Percentiles rank a stretch among this genome's conserved stretches.
Conservation (phyloP, 2,113 vertebrate genomes). For the Perca fluviatilis region DNA sequence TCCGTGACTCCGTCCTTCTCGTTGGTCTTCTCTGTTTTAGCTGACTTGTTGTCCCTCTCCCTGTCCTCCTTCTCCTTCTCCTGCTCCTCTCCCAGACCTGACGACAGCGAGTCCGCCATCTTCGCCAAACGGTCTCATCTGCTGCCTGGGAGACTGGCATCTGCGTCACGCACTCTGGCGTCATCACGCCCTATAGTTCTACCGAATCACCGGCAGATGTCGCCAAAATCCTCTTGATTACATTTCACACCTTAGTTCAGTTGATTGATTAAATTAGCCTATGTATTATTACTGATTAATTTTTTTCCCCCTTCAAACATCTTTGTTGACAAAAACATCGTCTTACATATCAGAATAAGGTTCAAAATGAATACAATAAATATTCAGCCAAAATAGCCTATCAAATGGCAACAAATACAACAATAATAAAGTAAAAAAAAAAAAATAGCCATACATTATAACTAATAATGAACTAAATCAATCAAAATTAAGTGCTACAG, state of each 20-base stretch:
- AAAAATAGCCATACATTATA: background rate
- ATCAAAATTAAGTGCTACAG: too few relatives aligned
- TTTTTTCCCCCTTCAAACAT: background rate
- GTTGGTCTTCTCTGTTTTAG: conserved; percentile 43
- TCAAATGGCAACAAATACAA: background rate
- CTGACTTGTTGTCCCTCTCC: conserved; percentile 56
- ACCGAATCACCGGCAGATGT: background rate
- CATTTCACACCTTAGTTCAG: background rate
- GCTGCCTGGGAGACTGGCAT: conserved; percentile 64
- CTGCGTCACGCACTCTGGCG: conserved; percentile 67
- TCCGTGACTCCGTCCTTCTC: conserved; percentile 75
- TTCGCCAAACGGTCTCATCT: conserved; percentile 77
- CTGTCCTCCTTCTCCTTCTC: conserved; percentile 82
- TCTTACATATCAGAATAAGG: background rate
- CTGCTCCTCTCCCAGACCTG: conserved; percentile 82
- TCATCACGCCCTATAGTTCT: conserved; percentile 49
- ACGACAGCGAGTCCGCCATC: conserved; percentile 87
- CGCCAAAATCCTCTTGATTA: background rate
- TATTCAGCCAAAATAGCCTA: too few relatives aligned
- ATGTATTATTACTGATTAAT: background rate
- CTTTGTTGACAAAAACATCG: background rate
- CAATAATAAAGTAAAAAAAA: too few relatives aligned
- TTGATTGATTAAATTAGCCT: background rate
- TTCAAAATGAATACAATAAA: background rate
- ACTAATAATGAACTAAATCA: too few relatives aligned